These are phyloP conservation scores for Fratercula arctica DNA, from an alignment of 2,797 vertebrate genomes.

Conservation along the genomic window DNA sequence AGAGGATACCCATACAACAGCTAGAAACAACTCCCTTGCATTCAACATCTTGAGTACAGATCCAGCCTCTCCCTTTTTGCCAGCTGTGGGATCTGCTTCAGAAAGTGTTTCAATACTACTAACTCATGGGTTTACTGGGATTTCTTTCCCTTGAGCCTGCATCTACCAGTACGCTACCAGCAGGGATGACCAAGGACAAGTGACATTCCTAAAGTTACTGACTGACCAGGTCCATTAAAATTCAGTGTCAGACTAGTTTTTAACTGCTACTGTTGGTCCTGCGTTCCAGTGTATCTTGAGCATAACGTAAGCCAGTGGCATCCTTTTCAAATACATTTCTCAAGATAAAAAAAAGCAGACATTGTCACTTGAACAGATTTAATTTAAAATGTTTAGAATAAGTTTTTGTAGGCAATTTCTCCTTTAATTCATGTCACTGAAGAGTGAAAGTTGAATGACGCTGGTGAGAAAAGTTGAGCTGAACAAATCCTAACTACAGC, in stretches of 20 bases:
- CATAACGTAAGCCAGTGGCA: background rate
- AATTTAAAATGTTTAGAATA: background rate
- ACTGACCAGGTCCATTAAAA: background rate
- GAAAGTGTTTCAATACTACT: background rate
- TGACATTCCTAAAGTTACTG: background rate
- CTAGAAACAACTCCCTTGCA: background rate
- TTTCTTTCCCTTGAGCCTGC: background rate
- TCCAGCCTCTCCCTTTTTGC: background rate
- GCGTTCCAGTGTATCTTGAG: background rate
- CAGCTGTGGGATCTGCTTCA: background rate
- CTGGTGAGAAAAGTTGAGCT: background rate
- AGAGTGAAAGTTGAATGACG: background rate
- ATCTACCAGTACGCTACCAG: background rate
- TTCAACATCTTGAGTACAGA: background rate
- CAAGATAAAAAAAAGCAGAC: background rate
- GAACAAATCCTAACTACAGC: background rate
- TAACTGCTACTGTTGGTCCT: background rate
- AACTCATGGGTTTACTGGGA: background rate
- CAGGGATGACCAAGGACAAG: background rate
- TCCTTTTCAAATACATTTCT: background rate
- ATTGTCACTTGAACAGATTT: background rate
- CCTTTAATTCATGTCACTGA: background rate
- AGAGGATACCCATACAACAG: background rate
- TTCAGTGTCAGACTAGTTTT: background rate
- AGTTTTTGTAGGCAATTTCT: background rate